A percentile compares a stretch with the other conserved stretches of the same genome.
Conservation (phyloP, 1,140 invertebrate genomes). For the Pogonomyrmex barbatus region DNA sequence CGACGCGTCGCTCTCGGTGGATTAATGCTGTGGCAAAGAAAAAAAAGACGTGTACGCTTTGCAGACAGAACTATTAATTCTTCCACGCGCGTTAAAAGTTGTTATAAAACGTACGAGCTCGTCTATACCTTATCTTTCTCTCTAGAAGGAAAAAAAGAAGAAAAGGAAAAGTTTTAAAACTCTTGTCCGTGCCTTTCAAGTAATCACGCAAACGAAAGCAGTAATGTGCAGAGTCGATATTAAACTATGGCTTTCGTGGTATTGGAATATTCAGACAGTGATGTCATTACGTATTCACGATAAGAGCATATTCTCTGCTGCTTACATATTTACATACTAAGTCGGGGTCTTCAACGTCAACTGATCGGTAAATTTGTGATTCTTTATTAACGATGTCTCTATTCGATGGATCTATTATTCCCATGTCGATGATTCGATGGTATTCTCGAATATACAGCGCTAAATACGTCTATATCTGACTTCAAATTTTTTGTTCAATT, state of each 20-base stretch:
- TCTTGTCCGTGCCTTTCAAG: background rate
- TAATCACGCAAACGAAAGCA: conserved; percentile 21
- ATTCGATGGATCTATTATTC: background rate
- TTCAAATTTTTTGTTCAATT: conserved; percentile 17
- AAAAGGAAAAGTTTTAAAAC: background rate
- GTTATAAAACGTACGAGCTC: conserved; percentile 8
- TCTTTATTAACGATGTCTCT: conserved; percentile 34
- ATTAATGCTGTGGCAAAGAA: conserved; percentile 39
- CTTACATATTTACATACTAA: conserved; percentile 39
- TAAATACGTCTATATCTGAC: conserved; percentile 3
- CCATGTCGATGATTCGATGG: background rate
- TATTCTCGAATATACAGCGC: background rate
- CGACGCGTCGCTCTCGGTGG: conserved; percentile 6
- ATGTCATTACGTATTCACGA: conserved; percentile 45
- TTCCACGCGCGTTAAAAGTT: conserved; percentile 7
- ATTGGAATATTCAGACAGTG: conserved; percentile 46
- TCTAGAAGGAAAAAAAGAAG: background rate
- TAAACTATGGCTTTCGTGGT: conserved; percentile 23
- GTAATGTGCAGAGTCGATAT: background rate
- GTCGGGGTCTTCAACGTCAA: conserved; percentile 19
- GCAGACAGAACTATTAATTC: conserved; percentile 17
- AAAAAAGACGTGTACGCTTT: conserved; percentile 6
- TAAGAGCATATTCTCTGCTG: conserved; percentile 35
- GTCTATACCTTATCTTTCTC: background rate
- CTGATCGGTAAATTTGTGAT: conserved; percentile 33